These are phyloP conservation scores for Bugulina stolonifera DNA, from an alignment of 2,888 invertebrate species.

Conservation along the genomic window DNA sequence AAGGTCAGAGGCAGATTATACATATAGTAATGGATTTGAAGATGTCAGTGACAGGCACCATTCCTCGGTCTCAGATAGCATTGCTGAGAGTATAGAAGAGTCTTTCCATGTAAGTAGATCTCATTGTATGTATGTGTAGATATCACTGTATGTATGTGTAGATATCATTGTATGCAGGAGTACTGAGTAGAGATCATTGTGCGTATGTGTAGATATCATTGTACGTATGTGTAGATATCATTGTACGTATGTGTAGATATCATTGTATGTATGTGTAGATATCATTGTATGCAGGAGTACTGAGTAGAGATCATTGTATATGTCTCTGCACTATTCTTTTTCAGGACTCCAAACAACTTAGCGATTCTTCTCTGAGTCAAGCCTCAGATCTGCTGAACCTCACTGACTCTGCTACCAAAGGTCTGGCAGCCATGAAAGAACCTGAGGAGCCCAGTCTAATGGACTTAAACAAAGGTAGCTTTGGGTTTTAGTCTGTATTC, in stretches of 20 bases:
- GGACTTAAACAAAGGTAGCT: neutral
- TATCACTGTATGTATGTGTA: neutral
- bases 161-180: neutral
- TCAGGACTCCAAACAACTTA: neutral
- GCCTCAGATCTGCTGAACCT: neutral
- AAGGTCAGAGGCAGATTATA: neutral
- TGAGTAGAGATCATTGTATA: too few species aligned
- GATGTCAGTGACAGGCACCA: neutral
- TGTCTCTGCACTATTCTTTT: too few species aligned
- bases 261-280: neutral
- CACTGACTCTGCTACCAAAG: neutral
- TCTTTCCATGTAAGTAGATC: neutral
- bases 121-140: neutral
- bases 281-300: too few species aligned
- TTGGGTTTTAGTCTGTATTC: too few species aligned
- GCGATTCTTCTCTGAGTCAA: neutral
- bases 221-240: neutral
- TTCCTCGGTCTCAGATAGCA: conserved; percentile 20
- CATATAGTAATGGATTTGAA: conserved; percentile 23
- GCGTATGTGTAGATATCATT: neutral
- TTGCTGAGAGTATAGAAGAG: conserved; percentile 3
- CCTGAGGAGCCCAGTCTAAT: conserved; percentile 9
- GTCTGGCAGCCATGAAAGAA: neutral
- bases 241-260: neutral
- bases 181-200: neutral